Evolutionary conservation across 2,797 vertebrate species (phyloP), one percentile per base, ranked within the genome.

Genomic region (Rachycentron canadum): DNA sequence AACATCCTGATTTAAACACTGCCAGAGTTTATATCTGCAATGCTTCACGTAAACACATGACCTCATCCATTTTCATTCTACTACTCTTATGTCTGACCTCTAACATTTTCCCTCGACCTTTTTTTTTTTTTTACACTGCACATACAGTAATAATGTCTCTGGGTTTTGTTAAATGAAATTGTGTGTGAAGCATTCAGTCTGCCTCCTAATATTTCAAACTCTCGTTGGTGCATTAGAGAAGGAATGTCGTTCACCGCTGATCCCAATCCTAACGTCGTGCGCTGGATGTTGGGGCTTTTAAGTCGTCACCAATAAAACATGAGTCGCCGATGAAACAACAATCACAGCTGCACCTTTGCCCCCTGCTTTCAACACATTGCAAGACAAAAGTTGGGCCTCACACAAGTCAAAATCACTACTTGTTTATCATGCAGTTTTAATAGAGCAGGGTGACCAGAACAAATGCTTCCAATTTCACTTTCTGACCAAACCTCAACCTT

Each of bases 281-380:
- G 12, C 69, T 83, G 81, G 67, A 85, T 81, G 76, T 76, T 62
- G 84, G 73, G 57, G 80, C 73, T 88, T 88, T 88, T 69, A 90
- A 86, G 88, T 88, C 84, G 70, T 60, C 74, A 79, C 79, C 76
- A 85, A 87, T 92, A 87, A 91, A 91, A 85, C 66, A 53, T 21
- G 65, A 88, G 69, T 52, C 73, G 32, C 66, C 53, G 82, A 88
- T 76, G 72, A 79, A 90, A 88, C 75, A 86, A 86, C 81, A 91
- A 92, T 88, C 83, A 88, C 68, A 88, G 58, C 23, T 79, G 84
- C 73, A 38, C 84, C 84, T 86, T 70, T 86, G 79, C 64, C 79
- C 76, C 47, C 17, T n/a, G 43, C 85, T 90, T 86, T 91, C 86
- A 88, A 64, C 76, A 60, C 61, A 49, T 43, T 62, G 78, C 53